A percentile compares a stretch with the other conserved stretches of the same genome.
phyloP scores from a whole-genome alignment of 2,888 invertebrate species.

The Tetragonisca angustula region DNA sequence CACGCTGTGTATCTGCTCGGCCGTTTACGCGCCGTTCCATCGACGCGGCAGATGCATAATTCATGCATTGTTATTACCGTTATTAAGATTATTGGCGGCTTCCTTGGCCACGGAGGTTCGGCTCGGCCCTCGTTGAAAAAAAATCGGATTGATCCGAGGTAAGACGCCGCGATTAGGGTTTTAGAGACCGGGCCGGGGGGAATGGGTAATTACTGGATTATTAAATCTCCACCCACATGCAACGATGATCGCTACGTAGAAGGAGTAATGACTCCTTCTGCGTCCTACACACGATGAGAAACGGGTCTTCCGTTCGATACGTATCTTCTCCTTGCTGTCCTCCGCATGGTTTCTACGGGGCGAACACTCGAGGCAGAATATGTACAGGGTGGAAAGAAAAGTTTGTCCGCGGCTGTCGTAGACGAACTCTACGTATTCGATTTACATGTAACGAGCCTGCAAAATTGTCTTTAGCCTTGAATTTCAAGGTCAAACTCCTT shows the following conservation, averaged over 20 bases:
- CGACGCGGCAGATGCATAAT: conserved; percentile 38
- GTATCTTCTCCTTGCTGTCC: conserved; percentile 17
- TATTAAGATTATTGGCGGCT: conserved; percentile 59
- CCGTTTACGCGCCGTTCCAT: conserved; percentile 36
- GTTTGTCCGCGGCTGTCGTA: too few relatives aligned
- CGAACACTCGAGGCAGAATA: neutral
- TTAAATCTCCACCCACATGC: conserved; percentile 67
- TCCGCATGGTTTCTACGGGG: neutral
- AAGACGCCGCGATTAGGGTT: conserved; percentile 54
- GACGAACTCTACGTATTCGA: too few relatives aligned
- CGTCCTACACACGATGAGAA: conserved; percentile 54
- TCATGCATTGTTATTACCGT: conserved; percentile 46
- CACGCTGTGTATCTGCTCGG: neutral
- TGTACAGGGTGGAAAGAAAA: conserved; percentile 21
- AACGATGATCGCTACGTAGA: conserved; percentile 5
- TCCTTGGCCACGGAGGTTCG: conserved; percentile 37
- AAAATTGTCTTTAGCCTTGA: too few relatives aligned
- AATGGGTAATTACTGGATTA: conserved; percentile 67
- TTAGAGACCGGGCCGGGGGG: conserved; percentile 45
- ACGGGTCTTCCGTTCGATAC: conserved; percentile 34
- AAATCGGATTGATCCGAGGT: conserved; percentile 40
- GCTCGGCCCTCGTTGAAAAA: conserved; percentile 29
- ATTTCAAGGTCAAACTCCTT: too few relatives aligned
- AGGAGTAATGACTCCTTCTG: conserved; percentile 52
- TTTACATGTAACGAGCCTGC: too few relatives aligned